Percentiles rank a stretch among this genome's conserved stretches.
These are phyloP conservation scores for Holothuria leucospilota DNA, from an alignment of 53 echinoderm and acorn worm genomes.

Conservation along the genomic window DNA sequence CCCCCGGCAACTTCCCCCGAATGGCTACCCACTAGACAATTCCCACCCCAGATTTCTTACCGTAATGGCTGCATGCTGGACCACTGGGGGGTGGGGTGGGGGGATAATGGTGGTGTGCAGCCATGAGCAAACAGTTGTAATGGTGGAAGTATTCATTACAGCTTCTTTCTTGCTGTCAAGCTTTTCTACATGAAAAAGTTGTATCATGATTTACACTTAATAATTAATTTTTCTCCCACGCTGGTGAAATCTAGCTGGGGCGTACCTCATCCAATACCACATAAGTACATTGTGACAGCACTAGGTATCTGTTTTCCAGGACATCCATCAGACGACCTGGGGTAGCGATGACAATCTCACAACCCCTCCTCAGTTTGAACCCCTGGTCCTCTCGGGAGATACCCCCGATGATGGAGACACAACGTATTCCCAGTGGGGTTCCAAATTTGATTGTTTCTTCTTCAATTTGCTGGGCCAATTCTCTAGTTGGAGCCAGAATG, in stretches of 20 bases:
- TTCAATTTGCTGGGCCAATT: slow-evolving; percentile 96
- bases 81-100: too few species aligned
- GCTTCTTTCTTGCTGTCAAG: too few species aligned
- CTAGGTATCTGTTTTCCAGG: slow-evolving; percentile 94
- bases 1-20: not conserved
- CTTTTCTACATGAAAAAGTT: too few species aligned
- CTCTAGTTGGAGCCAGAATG: slow-evolving; percentile 94
- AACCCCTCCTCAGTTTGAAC: slow-evolving; percentile 87
- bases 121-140: too few species aligned
- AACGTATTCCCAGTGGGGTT: slow-evolving; percentile 86
- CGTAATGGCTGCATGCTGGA: too few species aligned
- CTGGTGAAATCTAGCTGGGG: too few species aligned
- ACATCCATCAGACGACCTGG: slow-evolving; percentile 99
- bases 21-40: not conserved
- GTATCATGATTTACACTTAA: too few species aligned
- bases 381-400: slow-evolving; percentile 99
- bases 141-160: too few species aligned
- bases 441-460: slow-evolving; percentile 89
- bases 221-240: too few species aligned
- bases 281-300: slow-evolving; percentile 91
- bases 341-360: slow-evolving; percentile 99
- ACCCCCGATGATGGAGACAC: slow-evolving; percentile 99
- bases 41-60: too few species aligned
- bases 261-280: slow-evolving; percentile 98
- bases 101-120: too few species aligned